A percentile compares a stretch with the other conserved stretches of the same genome.
Conservation (phyloP, 2,888 invertebrate species). For the Lumbricus terrestris region DNA sequence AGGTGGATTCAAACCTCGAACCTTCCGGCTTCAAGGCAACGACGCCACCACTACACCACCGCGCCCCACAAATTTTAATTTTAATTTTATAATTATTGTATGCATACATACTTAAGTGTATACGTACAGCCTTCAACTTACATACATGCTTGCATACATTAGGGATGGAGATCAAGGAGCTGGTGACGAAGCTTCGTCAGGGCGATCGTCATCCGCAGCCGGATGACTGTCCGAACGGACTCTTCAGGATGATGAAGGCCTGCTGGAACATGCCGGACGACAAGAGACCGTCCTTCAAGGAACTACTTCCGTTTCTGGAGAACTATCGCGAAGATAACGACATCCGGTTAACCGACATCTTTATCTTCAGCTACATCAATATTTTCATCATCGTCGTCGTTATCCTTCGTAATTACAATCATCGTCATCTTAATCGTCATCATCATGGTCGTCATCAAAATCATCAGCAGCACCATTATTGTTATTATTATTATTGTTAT, state of each 20-base stretch:
- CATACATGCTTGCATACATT: not conserved
- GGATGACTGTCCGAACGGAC: not conserved
- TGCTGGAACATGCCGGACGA: conserved; percentile 9
- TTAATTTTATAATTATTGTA: no score
- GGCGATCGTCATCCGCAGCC: not conserved
- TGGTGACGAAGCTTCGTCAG: not conserved
- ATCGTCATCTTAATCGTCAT: not conserved
- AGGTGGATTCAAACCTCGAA: no score
- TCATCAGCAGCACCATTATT: no score
- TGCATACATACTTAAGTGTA: no score
- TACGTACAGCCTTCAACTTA: no score
- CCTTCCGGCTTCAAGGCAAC: no score
- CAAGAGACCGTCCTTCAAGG: not conserved
- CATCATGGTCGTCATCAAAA: no score
- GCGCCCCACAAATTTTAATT: no score
- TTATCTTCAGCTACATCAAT: not conserved
- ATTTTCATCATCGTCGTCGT: not conserved
- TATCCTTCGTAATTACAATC: not conserved
- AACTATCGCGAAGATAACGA: not conserved
- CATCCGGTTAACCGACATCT: not conserved
- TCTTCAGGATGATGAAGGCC: not conserved
- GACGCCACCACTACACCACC: no score
- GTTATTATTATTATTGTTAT: no score
- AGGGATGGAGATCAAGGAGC: not conserved
- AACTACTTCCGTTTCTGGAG: not conserved